phyloP scores from a whole-genome alignment of 1,140 invertebrate species.

The Drosophila pectinifera region DNA sequence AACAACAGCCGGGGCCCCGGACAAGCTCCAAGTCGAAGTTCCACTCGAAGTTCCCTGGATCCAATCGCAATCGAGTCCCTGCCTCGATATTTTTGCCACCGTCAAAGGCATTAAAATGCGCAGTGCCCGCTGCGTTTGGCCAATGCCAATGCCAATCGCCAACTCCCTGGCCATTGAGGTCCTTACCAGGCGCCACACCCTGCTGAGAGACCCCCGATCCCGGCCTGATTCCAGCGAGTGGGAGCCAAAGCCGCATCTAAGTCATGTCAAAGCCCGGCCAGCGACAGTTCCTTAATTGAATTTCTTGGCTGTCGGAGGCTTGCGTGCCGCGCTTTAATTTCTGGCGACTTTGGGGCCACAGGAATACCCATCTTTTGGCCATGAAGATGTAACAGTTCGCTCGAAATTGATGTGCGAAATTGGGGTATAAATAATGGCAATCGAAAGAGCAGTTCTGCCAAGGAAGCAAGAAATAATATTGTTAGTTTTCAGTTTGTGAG shows the following conservation, averaged over 20 bases:
- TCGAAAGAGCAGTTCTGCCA: not conserved
- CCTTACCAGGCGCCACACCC: slow-evolving; percentile 73
- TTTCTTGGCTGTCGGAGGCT: slow-evolving; percentile 39
- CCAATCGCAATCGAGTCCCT: not conserved
- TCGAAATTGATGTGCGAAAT: slow-evolving; percentile 10
- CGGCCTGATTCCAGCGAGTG: slow-evolving; percentile 29
- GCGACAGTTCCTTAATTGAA: slow-evolving; percentile 75
- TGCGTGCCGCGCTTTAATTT: slow-evolving; percentile 39
- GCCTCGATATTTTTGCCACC: slow-evolving; percentile 38
- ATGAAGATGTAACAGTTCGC: slow-evolving; percentile 37
- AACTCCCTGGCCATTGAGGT: slow-evolving; percentile 30
- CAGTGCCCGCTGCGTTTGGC: slow-evolving; percentile 64
- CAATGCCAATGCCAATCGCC: slow-evolving; percentile 30
- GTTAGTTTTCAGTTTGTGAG: too few species aligned
- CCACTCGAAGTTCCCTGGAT: slow-evolving; percentile 8
- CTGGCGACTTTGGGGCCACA: not conserved
- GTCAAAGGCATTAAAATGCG: slow-evolving; percentile 71
- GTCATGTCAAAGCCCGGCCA: slow-evolving; percentile 63
- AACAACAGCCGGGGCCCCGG: slow-evolving; percentile 63
- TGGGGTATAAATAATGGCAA: slow-evolving; percentile 12
- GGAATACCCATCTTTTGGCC: slow-evolving; percentile 5
- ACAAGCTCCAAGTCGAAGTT: slow-evolving; percentile 7
- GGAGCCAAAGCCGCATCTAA: slow-evolving; percentile 63
- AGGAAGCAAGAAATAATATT: not conserved
- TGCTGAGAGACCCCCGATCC: slow-evolving; percentile 54